These are phyloP conservation scores for Psephotus haematonotus DNA, from an alignment of 2,113 vertebrate species.

Conservation along the genomic window DNA sequence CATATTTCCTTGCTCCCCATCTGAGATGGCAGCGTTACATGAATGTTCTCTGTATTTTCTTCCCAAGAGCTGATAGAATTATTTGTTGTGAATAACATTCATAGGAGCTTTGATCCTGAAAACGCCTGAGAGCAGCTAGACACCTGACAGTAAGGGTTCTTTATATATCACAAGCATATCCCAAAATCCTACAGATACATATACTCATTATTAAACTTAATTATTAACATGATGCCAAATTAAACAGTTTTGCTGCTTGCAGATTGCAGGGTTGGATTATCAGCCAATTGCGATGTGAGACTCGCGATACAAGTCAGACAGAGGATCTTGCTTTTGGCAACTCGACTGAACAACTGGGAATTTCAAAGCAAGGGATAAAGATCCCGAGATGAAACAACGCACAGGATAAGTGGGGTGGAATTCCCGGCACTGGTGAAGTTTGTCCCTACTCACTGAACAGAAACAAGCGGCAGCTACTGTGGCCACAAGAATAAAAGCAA, in stretches of 20 bases:
- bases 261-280: background rate
- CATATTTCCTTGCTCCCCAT: conserved; percentile 17
- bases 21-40: conserved; percentile 32
- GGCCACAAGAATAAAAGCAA: background rate
- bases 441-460: background rate
- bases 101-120: conserved; percentile 35
- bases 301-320: background rate
- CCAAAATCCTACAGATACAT: background rate
- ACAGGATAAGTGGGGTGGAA: background rate
- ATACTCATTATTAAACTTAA: background rate
- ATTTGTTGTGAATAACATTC: conserved; percentile 41
- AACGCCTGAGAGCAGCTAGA: conserved; percentile 13
- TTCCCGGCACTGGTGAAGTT: background rate
- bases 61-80: conserved; percentile 43
- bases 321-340: background rate
- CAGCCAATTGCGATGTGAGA: background rate
- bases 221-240: background rate
- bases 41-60: conserved; percentile 9
- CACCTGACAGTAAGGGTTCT: background rate
- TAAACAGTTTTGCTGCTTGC: background rate
- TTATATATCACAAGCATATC: background rate
- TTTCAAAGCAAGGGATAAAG: background rate
- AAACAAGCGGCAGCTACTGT: background rate
- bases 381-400: background rate
- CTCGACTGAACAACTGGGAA: background rate